Base-by-base conservation (phyloP, 2,113 vertebrate genomes). In the Nyctereutes procyonoides region DNA sequence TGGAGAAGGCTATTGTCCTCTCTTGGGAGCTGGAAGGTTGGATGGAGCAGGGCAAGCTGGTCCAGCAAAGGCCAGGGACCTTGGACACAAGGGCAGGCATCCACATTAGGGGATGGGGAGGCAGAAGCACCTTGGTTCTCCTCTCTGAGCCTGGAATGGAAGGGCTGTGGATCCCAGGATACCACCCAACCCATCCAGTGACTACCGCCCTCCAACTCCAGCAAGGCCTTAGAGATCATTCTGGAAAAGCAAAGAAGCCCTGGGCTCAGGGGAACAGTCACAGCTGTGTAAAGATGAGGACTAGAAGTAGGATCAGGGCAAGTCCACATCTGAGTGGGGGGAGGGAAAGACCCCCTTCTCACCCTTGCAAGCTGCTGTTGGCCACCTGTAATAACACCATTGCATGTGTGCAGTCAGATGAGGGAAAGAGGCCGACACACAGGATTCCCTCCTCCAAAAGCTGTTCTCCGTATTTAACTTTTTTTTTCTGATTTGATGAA, bases 371-470 rank as follows among this genome's bases (percentile, higher is more conserved):
- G 13, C 19, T 1, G 0, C 1, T 2, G 19, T 22, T 6, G 11
- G 17, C 22, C 32, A 8, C 62, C 28, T 43, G 0, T 22, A n/a
- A 20, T 43, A 16, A 53, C 0, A 0, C 16, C 20, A n/a, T 0
- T 0, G 0, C 0, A 0, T 38, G 16, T 0, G 1, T 4, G 15
- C 4, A 10, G 51, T 7, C 35, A 11, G 62, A 1, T 20, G 32
- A 48, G 30, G 4, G 20, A 76, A 8, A 13, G 26, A 56, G 2
- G 28, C 15, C 16, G 13, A 10, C 20, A 19, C 1, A 1, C 1
- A 10, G 35, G 24, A 16, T 51, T 35, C 24, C 58, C 15, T 0
- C 81, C 65, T 82, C 80, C 6, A 28, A 48, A 82, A 53, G 51
- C 53, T 53, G 48, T 87, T 58, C 62, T 38, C 22, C 2, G 20